Evolutionary conservation across 2,888 invertebrate species (phyloP).

Genomic region (Onthophagus sagittarius): DNA sequence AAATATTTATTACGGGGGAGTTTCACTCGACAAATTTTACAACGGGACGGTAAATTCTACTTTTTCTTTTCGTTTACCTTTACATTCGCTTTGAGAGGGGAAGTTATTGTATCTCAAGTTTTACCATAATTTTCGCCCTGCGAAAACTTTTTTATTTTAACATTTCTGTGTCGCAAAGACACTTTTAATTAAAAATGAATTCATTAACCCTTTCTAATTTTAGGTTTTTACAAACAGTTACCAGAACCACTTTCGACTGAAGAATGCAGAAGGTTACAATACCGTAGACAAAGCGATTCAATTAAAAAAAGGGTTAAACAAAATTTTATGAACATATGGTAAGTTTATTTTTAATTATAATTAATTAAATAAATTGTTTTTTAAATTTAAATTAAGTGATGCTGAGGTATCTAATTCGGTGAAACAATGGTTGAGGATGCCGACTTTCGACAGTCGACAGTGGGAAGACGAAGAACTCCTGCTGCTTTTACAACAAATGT

Average conservation of each 20-base stretch:
- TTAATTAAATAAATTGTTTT: too few species aligned
- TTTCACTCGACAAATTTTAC: not conserved
- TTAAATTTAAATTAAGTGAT: conserved; percentile 52
- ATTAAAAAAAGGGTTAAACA: conserved; percentile 57
- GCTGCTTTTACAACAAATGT: conserved; percentile 76
- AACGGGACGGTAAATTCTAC: too few species aligned
- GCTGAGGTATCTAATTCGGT: conserved; percentile 61
- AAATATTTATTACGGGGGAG: too few species aligned
- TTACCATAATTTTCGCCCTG: not conserved
- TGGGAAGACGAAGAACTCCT: conserved; percentile 80
- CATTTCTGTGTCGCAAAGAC: too few species aligned
- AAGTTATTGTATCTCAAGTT: not conserved
- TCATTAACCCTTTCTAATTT: conserved; percentile 1
- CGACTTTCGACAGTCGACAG: conserved; percentile 76
- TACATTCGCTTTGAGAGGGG: not conserved
- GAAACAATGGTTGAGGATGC: conserved; percentile 60
- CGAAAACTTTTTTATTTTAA: too few species aligned
- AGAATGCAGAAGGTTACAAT: conserved; percentile 55
- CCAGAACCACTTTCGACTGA: conserved; percentile 57
- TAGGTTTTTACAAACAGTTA: conserved; percentile 62
- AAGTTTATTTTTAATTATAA: conserved; percentile 42
- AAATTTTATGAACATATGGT: conserved; percentile 61
- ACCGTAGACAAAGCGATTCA: conserved; percentile 58
- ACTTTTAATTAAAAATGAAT: too few species aligned
- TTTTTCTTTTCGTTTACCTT: too few species aligned